Evolutionary conservation across 2,888 invertebrate species (phyloP), one percentile per base, ranked within the genome.

Genomic region (Suillia variegata): DNA sequence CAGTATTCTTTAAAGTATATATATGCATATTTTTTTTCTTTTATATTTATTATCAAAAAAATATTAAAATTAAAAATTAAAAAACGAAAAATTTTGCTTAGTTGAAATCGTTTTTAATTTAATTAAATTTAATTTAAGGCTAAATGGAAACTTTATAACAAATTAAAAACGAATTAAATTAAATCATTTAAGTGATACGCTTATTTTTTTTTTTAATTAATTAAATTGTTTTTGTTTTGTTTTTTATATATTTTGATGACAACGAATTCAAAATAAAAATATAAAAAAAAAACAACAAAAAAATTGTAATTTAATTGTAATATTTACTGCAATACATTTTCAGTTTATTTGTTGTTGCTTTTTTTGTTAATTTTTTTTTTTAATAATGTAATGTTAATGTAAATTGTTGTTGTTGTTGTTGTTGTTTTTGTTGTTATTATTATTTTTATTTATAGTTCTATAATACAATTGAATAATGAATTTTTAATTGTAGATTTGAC

Each of bases 1-100:
- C 74, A 72, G 72, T 70, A 50, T 20, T 33, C 22, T 17, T 45
- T 31, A 31, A 20, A 13, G 47, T 26, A 45, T 42, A 45, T 4
- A 5, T 24, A 22, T 12, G 12, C 3, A n/a, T 49, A 12, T 22
- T 49, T 24, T 49, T 54, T 54, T 10, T 20, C 45, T 47, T 54
- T 24, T 45, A 54, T n/a, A 54, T 31, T 45, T 12, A 38, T 17
- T 15, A 38, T 26, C 13, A 20, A 54, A 15, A 54, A n/a, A 20
- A 8, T 33, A 31, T 51, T 20, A 33, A 20, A 20, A 52, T 18
- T 13, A 34, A 33, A 20, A 20, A 52, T 18, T 13, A 33, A 52
- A 15, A 33, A 33, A 18, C 31, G 24, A 26, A 26, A 26, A 26
- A 50, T 13, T 50, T n/a, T 22, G 12, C 17, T 12, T 47, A 47